Base-by-base conservation (phyloP, 2,113 vertebrate genomes). In the Caracal caracal region DNA sequence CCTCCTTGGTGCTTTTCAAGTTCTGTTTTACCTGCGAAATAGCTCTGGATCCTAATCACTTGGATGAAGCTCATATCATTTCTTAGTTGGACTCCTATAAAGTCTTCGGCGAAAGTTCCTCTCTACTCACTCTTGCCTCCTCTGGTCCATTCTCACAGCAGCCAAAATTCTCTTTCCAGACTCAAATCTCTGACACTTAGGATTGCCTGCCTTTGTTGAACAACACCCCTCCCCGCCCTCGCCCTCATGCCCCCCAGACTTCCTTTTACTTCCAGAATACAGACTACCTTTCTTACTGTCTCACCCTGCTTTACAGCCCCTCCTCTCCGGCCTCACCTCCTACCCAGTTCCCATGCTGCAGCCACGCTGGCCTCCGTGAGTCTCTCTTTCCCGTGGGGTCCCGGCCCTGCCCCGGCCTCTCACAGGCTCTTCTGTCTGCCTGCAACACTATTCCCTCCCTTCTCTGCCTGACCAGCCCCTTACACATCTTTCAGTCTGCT, bases 261-360 rank as follows among this genome's bases (percentile, higher is more conserved):
- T 47, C 5, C 33, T 40, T 0, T n/a, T 30, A 66, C 68, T 37
- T 43, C 37, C n/a, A 43, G 26, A 75, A 61, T 5, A 17, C 0
- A 11, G 59, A 43, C 20, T 22, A 7, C 8, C n/a, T 86, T 84
- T 43, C 59, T 24, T 15, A 2, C 17, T 17, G 40, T 15, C 33
- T 26, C 17, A 26, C 47, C 10, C 13, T 47, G 8, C 33, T 16
- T 35, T 5, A 2, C 28, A 17, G 6, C 8, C 33, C 30, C 51
- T 26, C 10, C 61, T 15, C n/a, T 51, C 61, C 11, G 0, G 12
- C 6, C 7, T 5, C 22, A 4, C n/a, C 3, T 68, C 20, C 4
- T 10, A 4, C 17, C 24, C 12, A 0, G 12, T 10, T 65, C 40
- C 47, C 28, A 5, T 20, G 3, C 4, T 11, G 30, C 4, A 33